Base-by-base conservation (phyloP, 2,113 vertebrate species). In the Sciurus niger region DNA sequence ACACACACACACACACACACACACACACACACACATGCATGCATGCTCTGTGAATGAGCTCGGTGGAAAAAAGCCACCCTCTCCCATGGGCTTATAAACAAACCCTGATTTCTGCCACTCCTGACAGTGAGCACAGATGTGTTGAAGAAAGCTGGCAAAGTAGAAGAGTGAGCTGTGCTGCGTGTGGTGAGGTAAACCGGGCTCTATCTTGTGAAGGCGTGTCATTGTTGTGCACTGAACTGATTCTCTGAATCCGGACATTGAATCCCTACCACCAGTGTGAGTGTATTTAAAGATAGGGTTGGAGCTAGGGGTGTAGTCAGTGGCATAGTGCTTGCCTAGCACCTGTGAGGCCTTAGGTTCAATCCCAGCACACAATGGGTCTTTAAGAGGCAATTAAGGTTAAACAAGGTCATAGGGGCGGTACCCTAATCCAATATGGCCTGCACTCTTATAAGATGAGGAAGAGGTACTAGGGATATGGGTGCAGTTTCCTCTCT, bases 141-240 rank as follows among this genome's bases (percentile, higher is more conserved):
- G 20, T 30, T 85, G 95, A 79, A 85, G 93, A 68, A 0, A 90
- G 58, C 82, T 78, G 96, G 51, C 8, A 12, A 1, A 30, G 76
- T 43, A 70, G 79, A 17, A 24, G 93, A 0, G 0, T 0, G 4
- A 55, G 40, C 89, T 0, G 68, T 1, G 67, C 76, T 1, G 67
- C 76, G 94, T 24, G 53, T 1, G 18, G 92, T 79, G 83, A 96
- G 91, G 88, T 67, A 93, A 95, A 94, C 79, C 72, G 55, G 83
- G 96, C 95, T 96, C 98, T 95, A 84, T 95, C 83, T 78, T 22
- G 32, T 91, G 93, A 53, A 84, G 96, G 89, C 30, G 85, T 48
- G 70, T 79, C 74, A 20, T 97, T 93, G 96, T 30, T 22, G 14
- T 1, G 40, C 40, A 22, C 34, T 77, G 70, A 60, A 55, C 5